These are phyloP conservation scores for Carcina quercana DNA, from an alignment of 2,888 invertebrate genomes.

Conservation along the genomic window DNA sequence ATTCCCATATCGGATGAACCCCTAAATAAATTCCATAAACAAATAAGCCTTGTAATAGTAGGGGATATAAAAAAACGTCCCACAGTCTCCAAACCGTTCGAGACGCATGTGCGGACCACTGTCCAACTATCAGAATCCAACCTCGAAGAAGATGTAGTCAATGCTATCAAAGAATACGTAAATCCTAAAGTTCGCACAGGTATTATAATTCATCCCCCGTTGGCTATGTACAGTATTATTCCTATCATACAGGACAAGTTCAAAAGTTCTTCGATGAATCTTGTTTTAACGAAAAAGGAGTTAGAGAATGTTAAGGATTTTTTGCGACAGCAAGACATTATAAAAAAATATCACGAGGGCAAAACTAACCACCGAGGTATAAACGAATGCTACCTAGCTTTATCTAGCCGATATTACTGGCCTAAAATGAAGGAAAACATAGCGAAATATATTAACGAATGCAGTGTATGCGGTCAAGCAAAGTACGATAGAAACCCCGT, in stretches of 20 bases:
- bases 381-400: neutral
- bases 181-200: conserved; percentile 10
- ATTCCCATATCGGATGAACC: conserved; percentile 8
- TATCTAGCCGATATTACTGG: conserved; percentile 9
- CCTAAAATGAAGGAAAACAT: conserved; percentile 12
- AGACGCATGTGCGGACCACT: conserved; percentile 5
- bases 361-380: conserved; percentile 9
- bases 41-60: conserved; percentile 10
- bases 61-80: conserved; percentile 7
- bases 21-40: conserved; percentile 9
- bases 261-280: conserved; percentile 1
- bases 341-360: conserved; percentile 14
- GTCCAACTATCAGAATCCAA: conserved; percentile 10
- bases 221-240: conserved; percentile 7
- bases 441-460: conserved; percentile 9
- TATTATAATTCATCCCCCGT: conserved; percentile 6
- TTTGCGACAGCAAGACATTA: conserved; percentile 1
- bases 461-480: conserved; percentile 11
- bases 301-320: conserved; percentile 13
- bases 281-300: conserved; percentile 3
- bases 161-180: conserved; percentile 13
- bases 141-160: conserved; percentile 10
- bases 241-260: conserved; percentile 1
- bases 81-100: conserved; percentile 10
- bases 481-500: conserved; percentile 16